Evolutionary conservation across 2,888 invertebrate genomes (phyloP).

Genomic region (Ectobius pallidus): DNA sequence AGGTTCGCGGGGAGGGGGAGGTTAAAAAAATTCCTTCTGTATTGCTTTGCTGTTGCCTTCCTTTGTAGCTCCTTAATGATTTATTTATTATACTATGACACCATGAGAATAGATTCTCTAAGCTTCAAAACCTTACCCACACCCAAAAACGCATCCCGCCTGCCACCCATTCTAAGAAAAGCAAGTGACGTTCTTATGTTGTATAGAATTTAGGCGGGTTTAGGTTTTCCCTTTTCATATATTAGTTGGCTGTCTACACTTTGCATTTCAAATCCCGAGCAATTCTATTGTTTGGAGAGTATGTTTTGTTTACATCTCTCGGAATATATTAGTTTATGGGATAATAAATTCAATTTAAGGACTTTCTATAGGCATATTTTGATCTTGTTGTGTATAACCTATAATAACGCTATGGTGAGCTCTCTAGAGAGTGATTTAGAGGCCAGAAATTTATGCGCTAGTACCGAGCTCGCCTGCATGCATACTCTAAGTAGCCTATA

Average conservation of each 20-base stretch:
- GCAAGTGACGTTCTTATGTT: conserved; percentile 15
- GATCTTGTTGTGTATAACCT: neutral
- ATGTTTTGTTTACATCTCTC: neutral
- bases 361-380: conserved; percentile 11
- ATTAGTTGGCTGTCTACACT: conserved; percentile 28
- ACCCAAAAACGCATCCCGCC: neutral
- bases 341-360: conserved; percentile 28
- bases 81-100: conserved; percentile 30
- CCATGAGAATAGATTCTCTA: conserved; percentile 28
- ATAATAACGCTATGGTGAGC: neutral
- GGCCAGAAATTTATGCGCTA: conserved; percentile 16
- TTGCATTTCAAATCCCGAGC: conserved; percentile 21
- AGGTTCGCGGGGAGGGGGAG: neutral
- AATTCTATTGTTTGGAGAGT: neutral
- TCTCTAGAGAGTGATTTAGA: conserved; percentile 22
- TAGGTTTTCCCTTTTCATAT: conserved; percentile 29
- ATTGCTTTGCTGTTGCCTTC: conserved; percentile 19
- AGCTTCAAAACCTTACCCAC: conserved; percentile 8
- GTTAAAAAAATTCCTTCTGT: conserved; percentile 24
- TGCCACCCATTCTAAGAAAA: neutral
- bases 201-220: conserved; percentile 12
- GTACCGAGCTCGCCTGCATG: neutral
- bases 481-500: neutral
- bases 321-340: conserved; percentile 25
- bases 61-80: conserved; percentile 32